phyloP scores from a whole-genome alignment of 2,888 invertebrate genomes.

The Dichetophora obliterata region DNA sequence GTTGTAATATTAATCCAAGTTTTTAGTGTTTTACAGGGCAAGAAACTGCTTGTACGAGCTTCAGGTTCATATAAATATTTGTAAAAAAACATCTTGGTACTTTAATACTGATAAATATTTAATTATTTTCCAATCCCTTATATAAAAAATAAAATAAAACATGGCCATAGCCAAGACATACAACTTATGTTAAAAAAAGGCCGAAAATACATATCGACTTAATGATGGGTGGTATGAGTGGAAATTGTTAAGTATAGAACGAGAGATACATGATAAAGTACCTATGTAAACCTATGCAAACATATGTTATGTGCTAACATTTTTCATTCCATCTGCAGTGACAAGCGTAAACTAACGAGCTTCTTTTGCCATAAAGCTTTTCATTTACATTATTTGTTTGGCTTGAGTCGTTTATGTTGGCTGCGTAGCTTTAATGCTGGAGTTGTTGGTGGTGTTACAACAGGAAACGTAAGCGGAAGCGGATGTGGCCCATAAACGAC shows the following conservation, averaged over 20 bases:
- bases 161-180: too few relatives aligned
- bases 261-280: background rate
- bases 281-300: background rate
- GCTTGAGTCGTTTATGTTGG: background rate
- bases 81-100: background rate
- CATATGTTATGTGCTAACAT: background rate
- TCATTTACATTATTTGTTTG: background rate
- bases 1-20: background rate
- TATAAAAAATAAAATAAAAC: too few relatives aligned
- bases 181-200: background rate
- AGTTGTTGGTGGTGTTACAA: conserved; percentile 10
- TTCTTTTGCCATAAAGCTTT: background rate
- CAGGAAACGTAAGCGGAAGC: conserved; percentile 35
- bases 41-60: background rate
- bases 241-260: background rate
- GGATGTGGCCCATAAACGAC: conserved; percentile 41
- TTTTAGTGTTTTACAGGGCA: background rate
- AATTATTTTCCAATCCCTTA: background rate
- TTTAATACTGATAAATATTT: conserved; percentile 4
- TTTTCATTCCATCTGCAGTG: background rate
- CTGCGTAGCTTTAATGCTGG: conserved; percentile 2
- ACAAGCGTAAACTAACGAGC: conserved; percentile 10
- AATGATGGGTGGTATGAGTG: too few relatives aligned
- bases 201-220: background rate
- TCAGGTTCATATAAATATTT: background rate